Evolutionary conservation across 2,888 invertebrate species (phyloP).

Genomic region (Caenorhabditis wallacei): DNA sequence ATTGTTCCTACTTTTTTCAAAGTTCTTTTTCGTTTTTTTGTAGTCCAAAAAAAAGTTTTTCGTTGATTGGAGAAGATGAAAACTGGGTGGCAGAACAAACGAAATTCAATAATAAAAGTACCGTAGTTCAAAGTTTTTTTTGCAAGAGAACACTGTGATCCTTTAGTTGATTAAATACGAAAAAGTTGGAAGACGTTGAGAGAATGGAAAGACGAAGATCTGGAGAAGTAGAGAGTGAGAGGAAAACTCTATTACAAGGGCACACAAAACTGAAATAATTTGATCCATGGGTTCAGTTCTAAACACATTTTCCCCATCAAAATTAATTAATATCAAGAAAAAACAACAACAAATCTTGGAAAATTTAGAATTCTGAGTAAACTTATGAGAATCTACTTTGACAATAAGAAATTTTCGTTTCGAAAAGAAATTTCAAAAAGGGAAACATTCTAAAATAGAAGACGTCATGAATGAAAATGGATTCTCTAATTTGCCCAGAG

Average conservation of each 20-base stretch:
- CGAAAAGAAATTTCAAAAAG: not conserved
- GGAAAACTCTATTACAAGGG: not conserved
- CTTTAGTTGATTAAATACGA: slow-evolving; percentile 10
- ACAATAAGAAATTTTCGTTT: no score
- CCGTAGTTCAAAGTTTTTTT: slow-evolving; percentile 11
- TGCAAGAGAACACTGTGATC: not conserved
- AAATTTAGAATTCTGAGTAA: no score
- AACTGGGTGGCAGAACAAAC: not conserved
- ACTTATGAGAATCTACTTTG: no score
- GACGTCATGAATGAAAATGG: not conserved
- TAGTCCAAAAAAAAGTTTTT: not conserved
- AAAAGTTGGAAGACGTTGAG: slow-evolving; percentile 11
- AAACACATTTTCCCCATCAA: no score
- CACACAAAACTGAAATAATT: no score
- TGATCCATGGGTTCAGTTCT: no score
- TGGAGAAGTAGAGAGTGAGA: not conserved
- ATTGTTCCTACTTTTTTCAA: slow-evolving; percentile 1
- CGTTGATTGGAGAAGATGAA: slow-evolving; percentile 10
- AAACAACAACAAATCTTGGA: no score
- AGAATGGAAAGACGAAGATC: not conserved
- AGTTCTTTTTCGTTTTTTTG: not conserved
- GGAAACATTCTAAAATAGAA: not conserved
- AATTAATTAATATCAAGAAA: no score
- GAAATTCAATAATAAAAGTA: slow-evolving; percentile 26
- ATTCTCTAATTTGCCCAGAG: not conserved